Evolutionary conservation across 1,140 invertebrate genomes (phyloP).

Genomic region (Glomeris maerens): DNA sequence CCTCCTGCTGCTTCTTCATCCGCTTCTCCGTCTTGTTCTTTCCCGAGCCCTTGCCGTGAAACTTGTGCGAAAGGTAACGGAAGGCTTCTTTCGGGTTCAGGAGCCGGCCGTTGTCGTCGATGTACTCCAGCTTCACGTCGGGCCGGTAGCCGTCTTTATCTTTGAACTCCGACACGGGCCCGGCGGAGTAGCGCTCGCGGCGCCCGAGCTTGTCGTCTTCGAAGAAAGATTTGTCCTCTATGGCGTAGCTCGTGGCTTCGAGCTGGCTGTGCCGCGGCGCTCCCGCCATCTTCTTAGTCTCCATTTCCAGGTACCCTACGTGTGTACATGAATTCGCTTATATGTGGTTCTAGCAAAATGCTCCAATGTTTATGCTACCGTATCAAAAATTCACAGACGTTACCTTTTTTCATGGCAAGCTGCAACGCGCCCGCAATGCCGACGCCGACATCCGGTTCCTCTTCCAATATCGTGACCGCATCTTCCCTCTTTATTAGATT

Average conservation of each 20-base stretch:
- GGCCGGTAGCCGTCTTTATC: constrained; percentile 90
- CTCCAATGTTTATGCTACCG: too few relatives aligned
- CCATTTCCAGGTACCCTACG: constrained; percentile 65
- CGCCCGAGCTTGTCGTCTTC: constrained; percentile 70
- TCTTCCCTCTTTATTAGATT: constrained; percentile 28
- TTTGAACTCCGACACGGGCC: constrained; percentile 79
- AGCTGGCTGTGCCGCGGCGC: constrained; percentile 49
- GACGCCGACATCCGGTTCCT: constrained; percentile 83
- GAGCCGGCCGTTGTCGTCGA: constrained; percentile 83
- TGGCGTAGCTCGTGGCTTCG: constrained; percentile 84
- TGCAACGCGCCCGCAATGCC: constrained; percentile 84
- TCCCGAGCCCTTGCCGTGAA: constrained; percentile 97
- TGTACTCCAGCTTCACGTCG: constrained; percentile 92
- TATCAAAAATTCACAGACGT: too few relatives aligned
- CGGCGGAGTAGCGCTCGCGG: constrained; percentile 57
- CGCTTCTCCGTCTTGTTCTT: constrained; percentile 98
- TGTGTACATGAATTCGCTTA: too few relatives aligned
- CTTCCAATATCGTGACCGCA: constrained; percentile 60
- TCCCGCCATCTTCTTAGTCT: constrained; percentile 51
- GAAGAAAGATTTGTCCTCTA: constrained; percentile 74
- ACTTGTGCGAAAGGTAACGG: constrained; percentile 62
- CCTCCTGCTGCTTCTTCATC: constrained; percentile 86
- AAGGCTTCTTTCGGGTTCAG: constrained; percentile 95
- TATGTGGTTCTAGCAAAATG: too few relatives aligned
- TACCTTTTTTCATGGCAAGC: constrained; percentile 80